Evolutionary conservation across 2,888 invertebrate species (phyloP), one percentile per base, ranked within the genome.

Genomic region (Panopea generosa): DNA sequence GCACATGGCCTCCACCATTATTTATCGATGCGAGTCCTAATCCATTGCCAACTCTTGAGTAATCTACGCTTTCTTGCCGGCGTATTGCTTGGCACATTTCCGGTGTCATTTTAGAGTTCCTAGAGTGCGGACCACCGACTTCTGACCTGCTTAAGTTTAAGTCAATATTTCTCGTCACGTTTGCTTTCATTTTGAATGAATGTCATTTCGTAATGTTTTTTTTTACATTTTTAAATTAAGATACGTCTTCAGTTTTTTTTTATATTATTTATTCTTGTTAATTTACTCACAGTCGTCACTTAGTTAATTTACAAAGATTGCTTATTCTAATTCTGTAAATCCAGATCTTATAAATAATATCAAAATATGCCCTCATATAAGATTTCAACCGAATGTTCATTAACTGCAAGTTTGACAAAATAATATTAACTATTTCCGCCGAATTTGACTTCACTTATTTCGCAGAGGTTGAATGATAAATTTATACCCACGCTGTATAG

Each of bases 31-130:
- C 11, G 33, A 33, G 33, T 7, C 33, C 33, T 11, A 33, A 11
- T 33, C 33, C 33, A 33, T 11, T 33, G 2, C 67, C 65, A 24
- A 65, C 50, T 55, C 56, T 73, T 70, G 70, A 73, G 63, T 80
- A 80, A 27, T 76, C 73, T 61, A 2, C 67, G 40, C 9, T 56
- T 72, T 73, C 68, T 45, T 76, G 80, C 1, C 80, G 52, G 38
- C 40, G 65, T 16, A 80, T 80, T 0, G 80, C 80, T 18, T 57
- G 60, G 18, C 69, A 66, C 73, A 80, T 80, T 63, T 80, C 80
- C 16, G 73, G 50, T 1, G 80, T 80, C 27, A 80, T 67, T 24
- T 24, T 69, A 16, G 77, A 47, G n/a, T 26, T 49, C 11, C 69
- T 45, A 6, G 6, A 4, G 6, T 9, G 45, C 6, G 45, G 6